These are phyloP conservation scores for Stenchaetothrips biformis DNA, from an alignment of 2,888 invertebrate genomes.

Conservation along the genomic window DNA sequence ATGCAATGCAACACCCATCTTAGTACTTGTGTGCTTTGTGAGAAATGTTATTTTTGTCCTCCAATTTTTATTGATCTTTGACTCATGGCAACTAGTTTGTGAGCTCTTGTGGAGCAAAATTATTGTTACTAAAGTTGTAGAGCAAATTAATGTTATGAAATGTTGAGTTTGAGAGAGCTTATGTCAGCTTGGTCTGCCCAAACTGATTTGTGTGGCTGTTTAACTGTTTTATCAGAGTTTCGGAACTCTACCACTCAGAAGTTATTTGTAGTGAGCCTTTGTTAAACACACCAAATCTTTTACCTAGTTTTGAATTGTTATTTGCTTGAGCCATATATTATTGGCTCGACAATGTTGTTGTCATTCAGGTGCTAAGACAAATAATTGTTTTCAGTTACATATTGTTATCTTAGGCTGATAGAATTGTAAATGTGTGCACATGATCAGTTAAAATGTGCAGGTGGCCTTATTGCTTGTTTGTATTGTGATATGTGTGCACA, in stretches of 20 bases:
- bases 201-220: constrained; percentile 1
- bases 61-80: background rate
- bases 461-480: constrained; percentile 22
- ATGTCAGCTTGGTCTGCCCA: background rate
- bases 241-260: background rate
- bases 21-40: constrained; percentile 5
- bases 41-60: background rate
- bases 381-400: constrained; percentile 15
- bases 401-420: constrained; percentile 21
- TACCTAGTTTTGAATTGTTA: background rate
- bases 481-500: constrained; percentile 25
- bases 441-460: constrained; percentile 20
- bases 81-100: background rate
- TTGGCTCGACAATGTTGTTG: constrained; percentile 3
- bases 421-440: constrained; percentile 15
- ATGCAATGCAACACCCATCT: background rate
- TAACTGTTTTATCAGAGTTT: background rate
- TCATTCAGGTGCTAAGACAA: constrained; percentile 21
- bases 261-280: background rate
- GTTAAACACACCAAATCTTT: constrained; percentile 9
- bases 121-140: background rate
- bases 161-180: background rate
- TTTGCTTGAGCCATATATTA: background rate
- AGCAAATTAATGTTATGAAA: background rate
- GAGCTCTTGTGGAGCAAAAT: background rate